Evolutionary conservation across 2,888 invertebrate genomes (phyloP).

Genomic region (Coleophora deauratella): DNA sequence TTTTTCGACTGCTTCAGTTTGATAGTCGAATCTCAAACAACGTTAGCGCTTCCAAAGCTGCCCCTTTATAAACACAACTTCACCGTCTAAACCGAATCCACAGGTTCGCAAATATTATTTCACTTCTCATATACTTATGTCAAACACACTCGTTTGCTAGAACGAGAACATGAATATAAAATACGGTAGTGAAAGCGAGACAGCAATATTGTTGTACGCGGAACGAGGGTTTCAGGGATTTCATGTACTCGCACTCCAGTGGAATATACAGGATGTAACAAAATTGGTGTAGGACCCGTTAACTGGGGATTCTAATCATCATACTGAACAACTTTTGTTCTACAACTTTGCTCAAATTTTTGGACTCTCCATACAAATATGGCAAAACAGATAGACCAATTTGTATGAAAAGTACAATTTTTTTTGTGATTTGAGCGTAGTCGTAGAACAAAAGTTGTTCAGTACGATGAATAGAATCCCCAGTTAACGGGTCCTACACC

Average conservation of each 20-base stretch:
- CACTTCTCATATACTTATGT: conserved; percentile 16
- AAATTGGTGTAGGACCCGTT: too few relatives aligned
- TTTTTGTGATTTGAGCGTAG: too few relatives aligned
- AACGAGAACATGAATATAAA: too few relatives aligned
- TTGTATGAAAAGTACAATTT: too few relatives aligned
- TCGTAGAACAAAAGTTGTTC: too few relatives aligned
- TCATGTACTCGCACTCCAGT: conserved; percentile 28
- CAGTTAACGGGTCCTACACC: too few relatives aligned
- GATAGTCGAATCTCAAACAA: neutral
- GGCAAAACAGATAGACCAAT: too few relatives aligned
- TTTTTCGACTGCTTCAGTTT: neutral
- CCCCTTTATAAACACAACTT: neutral
- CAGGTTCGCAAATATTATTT: conserved; percentile 22
- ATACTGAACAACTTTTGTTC: too few relatives aligned
- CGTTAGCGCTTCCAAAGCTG: neutral
- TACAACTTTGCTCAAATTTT: too few relatives aligned
- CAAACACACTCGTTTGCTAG: conserved; percentile 10
- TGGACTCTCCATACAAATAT: too few relatives aligned
- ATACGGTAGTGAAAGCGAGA: conserved; percentile 14
- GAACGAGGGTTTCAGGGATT: conserved; percentile 15
- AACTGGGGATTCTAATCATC: too few relatives aligned
- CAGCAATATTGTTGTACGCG: conserved; percentile 5
- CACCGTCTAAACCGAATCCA: conserved; percentile 16
- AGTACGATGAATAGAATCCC: too few relatives aligned
- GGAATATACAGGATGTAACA: conserved; percentile 35